phyloP scores from a whole-genome alignment of 2,797 vertebrate species.

The Mallotus villosus region DNA sequence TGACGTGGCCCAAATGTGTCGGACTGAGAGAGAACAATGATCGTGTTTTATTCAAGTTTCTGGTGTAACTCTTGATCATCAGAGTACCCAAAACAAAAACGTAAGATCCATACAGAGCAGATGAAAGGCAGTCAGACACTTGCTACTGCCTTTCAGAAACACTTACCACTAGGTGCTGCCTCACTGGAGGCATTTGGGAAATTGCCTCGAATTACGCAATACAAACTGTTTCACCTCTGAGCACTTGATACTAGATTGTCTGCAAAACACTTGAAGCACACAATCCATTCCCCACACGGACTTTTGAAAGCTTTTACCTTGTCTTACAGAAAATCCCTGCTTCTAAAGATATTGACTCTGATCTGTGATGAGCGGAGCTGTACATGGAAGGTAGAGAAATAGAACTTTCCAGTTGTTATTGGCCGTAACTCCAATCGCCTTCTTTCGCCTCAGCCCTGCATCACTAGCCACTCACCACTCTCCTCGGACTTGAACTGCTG shows the following conservation, averaged over 20 bases:
- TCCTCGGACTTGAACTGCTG: too few relatives aligned
- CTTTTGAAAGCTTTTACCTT: not conserved
- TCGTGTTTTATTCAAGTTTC: not conserved
- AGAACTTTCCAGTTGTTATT: not conserved
- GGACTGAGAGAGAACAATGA: not conserved
- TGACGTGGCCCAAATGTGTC: slow-evolving; percentile 5
- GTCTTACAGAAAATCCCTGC: not conserved
- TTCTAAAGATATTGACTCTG: not conserved
- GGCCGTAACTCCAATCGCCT: not conserved
- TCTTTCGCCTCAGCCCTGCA: not conserved
- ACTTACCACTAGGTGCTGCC: not conserved
- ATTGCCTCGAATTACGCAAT: not conserved
- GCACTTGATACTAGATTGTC: not conserved
- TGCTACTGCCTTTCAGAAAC: not conserved
- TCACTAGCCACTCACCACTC: too few relatives aligned
- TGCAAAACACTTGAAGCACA: not conserved
- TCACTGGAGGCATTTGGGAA: not conserved
- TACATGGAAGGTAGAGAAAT: too few relatives aligned
- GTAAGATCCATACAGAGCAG: not conserved
- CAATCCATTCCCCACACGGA: not conserved
- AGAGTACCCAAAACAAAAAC: not conserved
- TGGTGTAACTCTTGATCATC: not conserved
- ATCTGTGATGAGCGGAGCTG: not conserved
- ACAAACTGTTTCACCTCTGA: not conserved
- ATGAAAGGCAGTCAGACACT: not conserved